A percentile compares a stretch with the other conserved stretches of the same genome.
phyloP scores from a whole-genome alignment of 1,140 invertebrate species.

The Hesperophylax magnus region DNA sequence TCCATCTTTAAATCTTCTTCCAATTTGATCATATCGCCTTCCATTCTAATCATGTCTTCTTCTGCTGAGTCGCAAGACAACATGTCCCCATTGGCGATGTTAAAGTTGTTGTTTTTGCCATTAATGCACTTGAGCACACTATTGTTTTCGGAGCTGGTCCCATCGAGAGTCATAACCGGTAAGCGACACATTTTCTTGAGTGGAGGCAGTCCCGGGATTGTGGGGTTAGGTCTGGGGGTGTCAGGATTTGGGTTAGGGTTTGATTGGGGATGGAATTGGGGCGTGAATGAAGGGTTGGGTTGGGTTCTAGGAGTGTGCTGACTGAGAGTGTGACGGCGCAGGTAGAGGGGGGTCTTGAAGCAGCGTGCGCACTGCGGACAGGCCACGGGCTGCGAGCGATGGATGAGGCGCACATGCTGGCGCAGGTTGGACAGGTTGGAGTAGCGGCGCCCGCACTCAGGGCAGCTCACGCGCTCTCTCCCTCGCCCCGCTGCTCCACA shows the following conservation, averaged over 20 bases:
- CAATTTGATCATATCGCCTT: conserved; percentile 2
- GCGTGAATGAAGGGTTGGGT: too few species aligned
- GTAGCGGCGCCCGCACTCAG: conserved; percentile 84
- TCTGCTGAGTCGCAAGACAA: conserved; percentile 16
- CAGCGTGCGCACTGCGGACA: conserved; percentile 82
- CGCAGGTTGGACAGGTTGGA: conserved; percentile 85
- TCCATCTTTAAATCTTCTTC: too few species aligned
- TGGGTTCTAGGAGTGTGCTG: conserved; percentile 61
- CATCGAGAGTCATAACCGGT: conserved; percentile 12
- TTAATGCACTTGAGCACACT: conserved; percentile 12
- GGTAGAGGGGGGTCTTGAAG: conserved; percentile 85
- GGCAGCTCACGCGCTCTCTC: conserved; percentile 70
- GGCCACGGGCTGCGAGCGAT: conserved; percentile 82
- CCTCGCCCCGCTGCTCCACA: conserved; percentile 56
- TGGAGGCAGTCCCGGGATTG: not conserved
- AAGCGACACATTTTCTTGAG: conserved; percentile 17
- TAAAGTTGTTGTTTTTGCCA: not conserved
- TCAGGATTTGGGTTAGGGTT: too few species aligned
- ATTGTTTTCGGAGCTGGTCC: not conserved
- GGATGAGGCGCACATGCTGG: conserved; percentile 85
- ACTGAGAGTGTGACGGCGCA: conserved; percentile 76
- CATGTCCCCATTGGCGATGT: conserved; percentile 15
- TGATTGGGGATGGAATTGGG: too few species aligned
- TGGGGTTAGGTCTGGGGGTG: conserved; percentile 36
- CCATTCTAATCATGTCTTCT: conserved; percentile 25